A percentile compares a stretch with the other conserved stretches of the same genome.
These are phyloP conservation scores for Aphaenogaster floridana DNA, from an alignment of 1,140 invertebrate genomes.

Conservation along the genomic window DNA sequence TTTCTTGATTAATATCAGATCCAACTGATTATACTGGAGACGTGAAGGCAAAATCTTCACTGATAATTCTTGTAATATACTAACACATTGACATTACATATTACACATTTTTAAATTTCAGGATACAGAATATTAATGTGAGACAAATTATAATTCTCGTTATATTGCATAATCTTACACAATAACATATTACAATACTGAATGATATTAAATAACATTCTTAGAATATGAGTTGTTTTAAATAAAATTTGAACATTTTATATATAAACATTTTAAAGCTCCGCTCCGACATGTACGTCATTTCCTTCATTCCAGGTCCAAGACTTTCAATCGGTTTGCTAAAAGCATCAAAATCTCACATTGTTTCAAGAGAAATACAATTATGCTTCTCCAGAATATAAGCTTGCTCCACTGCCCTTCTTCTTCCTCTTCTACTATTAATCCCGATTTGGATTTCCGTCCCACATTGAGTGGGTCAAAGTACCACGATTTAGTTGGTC, in stretches of 20 bases:
- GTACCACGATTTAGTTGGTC: too few relatives aligned
- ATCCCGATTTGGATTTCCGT: too few relatives aligned
- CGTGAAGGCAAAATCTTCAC: background rate
- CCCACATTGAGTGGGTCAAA: too few relatives aligned
- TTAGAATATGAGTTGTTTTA: background rate
- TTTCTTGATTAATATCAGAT: background rate
- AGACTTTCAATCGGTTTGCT: background rate
- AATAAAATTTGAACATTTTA: background rate
- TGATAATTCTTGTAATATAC: background rate
- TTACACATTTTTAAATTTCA: background rate
- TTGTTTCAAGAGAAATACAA: background rate
- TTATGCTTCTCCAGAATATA: background rate
- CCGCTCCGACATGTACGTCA: background rate
- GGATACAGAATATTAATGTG: background rate
- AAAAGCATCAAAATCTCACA: background rate
- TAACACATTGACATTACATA: background rate
- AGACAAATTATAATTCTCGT: background rate
- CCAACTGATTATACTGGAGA: background rate
- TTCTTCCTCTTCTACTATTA: too few relatives aligned
- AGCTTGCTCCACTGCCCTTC: background rate
- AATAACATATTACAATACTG: background rate
- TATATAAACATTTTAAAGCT: too few relatives aligned
- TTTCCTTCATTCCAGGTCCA: background rate
- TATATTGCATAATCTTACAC: background rate
- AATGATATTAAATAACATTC: background rate